Conservation (phyloP, 2,113 vertebrate genomes). For the Holacanthus passer region DNA sequence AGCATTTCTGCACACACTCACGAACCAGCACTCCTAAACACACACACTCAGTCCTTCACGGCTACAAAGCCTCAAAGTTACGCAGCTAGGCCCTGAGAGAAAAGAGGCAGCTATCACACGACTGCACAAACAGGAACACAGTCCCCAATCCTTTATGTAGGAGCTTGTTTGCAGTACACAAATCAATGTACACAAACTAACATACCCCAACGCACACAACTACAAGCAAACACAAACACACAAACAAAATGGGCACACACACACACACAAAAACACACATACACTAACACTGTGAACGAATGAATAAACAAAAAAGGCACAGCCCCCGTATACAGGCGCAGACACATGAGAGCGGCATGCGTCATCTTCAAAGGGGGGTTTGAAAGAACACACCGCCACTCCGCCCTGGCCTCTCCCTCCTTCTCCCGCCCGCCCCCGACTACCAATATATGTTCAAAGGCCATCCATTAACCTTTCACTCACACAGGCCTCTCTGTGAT, state of each 20-base stretch:
- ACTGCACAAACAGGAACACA: slow-evolving; percentile 68
- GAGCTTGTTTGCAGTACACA: slow-evolving; percentile 70
- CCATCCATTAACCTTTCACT: slow-evolving; percentile 88
- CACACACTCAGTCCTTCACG: slow-evolving; percentile 47
- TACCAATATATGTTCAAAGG: slow-evolving; percentile 86
- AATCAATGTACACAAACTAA: slow-evolving; percentile 71
- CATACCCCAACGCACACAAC: slow-evolving; percentile 50
- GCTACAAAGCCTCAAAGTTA: slow-evolving; percentile 61
- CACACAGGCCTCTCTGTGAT: slow-evolving; percentile 82
- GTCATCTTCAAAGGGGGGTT: slow-evolving; percentile 82
- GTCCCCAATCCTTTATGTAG: slow-evolving; percentile 57
- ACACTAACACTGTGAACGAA: slow-evolving; percentile 48
- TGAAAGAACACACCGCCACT: slow-evolving; percentile 75
- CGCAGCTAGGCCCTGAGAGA: slow-evolving; percentile 47
- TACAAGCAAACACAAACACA: slow-evolving; percentile 68
- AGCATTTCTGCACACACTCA: not conserved
- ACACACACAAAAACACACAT: slow-evolving; percentile 34
- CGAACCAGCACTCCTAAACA: not conserved
- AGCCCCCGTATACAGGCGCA: slow-evolving; percentile 36
- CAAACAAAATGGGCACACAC: slow-evolving; percentile 55
- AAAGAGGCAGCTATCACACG: slow-evolving; percentile 62
- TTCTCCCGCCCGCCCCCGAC: slow-evolving; percentile 57
- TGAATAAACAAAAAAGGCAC: slow-evolving; percentile 69
- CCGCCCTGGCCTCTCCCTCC: slow-evolving; percentile 53
- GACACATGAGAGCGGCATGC: slow-evolving; percentile 58